Conservation (phyloP, 1,140 invertebrate species). For the Drosophila ambigua region DNA sequence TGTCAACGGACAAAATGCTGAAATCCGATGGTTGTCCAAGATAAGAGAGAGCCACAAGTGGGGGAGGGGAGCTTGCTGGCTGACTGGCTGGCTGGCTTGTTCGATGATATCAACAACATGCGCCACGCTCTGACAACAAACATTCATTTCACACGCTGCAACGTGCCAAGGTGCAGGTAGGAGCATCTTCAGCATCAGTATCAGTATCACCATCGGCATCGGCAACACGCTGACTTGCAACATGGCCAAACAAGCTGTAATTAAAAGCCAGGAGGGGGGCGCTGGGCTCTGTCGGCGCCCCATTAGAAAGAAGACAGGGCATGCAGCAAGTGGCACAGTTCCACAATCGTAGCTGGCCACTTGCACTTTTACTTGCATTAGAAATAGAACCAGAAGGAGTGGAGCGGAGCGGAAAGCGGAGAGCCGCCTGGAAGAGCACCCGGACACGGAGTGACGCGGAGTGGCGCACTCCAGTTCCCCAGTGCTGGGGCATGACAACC, state of each 20-base stretch:
- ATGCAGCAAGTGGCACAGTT: conserved; percentile 71
- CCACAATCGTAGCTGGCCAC: conserved; percentile 63
- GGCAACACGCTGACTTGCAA: conserved; percentile 76
- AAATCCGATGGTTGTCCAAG: conserved; percentile 59
- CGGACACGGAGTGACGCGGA: conserved; percentile 10
- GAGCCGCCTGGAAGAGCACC: not conserved
- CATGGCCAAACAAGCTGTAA: conserved; percentile 73
- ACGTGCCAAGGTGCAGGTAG: conserved; percentile 40
- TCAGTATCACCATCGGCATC: conserved; percentile 37
- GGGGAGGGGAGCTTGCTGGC: conserved; percentile 21
- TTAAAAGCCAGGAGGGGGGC: conserved; percentile 48
- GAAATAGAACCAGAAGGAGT: conserved; percentile 32
- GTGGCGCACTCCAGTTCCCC: conserved; percentile 27
- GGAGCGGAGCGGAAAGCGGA: too few species aligned
- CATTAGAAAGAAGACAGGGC: conserved; percentile 62
- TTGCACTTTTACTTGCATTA: conserved; percentile 73
- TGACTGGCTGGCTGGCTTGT: conserved; percentile 42
- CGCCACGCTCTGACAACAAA: conserved; percentile 66
- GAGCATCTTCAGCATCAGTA: not conserved
- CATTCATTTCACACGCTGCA: conserved; percentile 73
- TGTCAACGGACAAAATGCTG: conserved; percentile 49
- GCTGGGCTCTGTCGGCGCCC: conserved; percentile 17
- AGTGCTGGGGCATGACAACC: conserved; percentile 53
- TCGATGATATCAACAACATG: conserved; percentile 75
- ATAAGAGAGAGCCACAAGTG: conserved; percentile 1